phyloP scores from a whole-genome alignment of 1,140 invertebrate genomes.

The Drosophila arawakana region DNA sequence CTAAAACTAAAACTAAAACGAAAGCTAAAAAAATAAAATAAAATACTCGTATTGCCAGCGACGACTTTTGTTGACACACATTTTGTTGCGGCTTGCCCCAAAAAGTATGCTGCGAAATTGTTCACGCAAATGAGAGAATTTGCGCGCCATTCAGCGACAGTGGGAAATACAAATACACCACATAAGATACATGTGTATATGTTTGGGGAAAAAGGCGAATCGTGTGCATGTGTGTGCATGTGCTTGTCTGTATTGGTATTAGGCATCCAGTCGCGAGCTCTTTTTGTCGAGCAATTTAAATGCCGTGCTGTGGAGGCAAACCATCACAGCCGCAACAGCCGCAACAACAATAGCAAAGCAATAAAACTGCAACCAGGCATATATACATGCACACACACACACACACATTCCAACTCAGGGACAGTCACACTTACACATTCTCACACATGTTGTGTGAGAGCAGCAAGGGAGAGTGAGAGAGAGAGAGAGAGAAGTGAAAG shows the following conservation, averaged over 20 bases:
- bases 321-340: slow-evolving; percentile 50
- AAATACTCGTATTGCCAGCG: slow-evolving; percentile 14
- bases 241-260: slow-evolving; percentile 53
- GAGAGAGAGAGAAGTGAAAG: slow-evolving; percentile 52
- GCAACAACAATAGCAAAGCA: slow-evolving; percentile 52
- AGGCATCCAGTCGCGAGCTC: slow-evolving; percentile 61
- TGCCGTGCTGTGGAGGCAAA: slow-evolving; percentile 41
- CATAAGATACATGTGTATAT: neutral
- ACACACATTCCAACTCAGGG: slow-evolving; percentile 21
- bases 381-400: slow-evolving; percentile 26
- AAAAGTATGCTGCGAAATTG: slow-evolving; percentile 68
- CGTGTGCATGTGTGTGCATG: slow-evolving; percentile 6
- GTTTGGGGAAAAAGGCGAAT: neutral
- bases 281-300: slow-evolving; percentile 78
- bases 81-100: slow-evolving; percentile 56
- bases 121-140: slow-evolving; percentile 72
- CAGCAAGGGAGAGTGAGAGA: too few relatives aligned
- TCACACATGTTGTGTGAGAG: slow-evolving; percentile 5
- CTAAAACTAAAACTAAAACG: too few relatives aligned
- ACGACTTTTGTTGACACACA: slow-evolving; percentile 73
- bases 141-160: slow-evolving; percentile 57
- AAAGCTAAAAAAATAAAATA: slow-evolving; percentile 1
- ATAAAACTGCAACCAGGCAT: slow-evolving; percentile 62
- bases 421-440: slow-evolving; percentile 33
- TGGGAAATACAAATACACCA: slow-evolving; percentile 1